A percentile compares a stretch with the other conserved stretches of the same genome.
phyloP scores from a whole-genome alignment of 2,797 vertebrate species.

The Ciconia nigra region DNA sequence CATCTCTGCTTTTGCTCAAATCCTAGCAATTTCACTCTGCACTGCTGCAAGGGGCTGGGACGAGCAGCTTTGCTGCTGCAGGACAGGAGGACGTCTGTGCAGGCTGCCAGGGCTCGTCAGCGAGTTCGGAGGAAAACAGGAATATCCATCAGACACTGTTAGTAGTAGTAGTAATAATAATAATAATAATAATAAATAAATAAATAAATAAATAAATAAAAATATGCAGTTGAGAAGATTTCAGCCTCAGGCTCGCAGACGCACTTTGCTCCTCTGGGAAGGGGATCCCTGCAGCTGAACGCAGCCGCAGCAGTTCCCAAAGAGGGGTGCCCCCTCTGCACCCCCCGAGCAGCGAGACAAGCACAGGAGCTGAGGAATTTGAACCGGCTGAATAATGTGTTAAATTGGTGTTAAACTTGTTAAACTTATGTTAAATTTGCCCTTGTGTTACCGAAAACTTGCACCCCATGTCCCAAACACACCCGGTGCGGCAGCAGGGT shows the following conservation, averaged over 20 bases:
- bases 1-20: neutral
- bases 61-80: neutral
- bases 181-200: neutral
- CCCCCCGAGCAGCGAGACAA: too few relatives aligned
- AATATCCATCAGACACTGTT: neutral
- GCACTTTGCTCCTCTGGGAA: neutral
- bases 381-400: too few relatives aligned
- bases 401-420: too few relatives aligned
- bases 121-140: neutral
- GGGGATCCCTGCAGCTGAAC: neutral
- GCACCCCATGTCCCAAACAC: neutral
- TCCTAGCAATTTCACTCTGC: neutral
- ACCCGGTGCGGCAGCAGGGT: fast-evolving
- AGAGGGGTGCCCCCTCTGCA: neutral
- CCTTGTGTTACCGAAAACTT: too few relatives aligned
- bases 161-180: neutral
- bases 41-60: neutral
- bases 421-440: too few relatives aligned
- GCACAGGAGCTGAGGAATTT: too few relatives aligned
- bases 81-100: neutral
- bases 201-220: too few relatives aligned
- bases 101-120: neutral
- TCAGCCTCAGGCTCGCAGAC: neutral
- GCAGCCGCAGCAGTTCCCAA: neutral
- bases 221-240: neutral